Conservation (phyloP, 2,888 invertebrate species). For the Diplolepis rosae region DNA sequence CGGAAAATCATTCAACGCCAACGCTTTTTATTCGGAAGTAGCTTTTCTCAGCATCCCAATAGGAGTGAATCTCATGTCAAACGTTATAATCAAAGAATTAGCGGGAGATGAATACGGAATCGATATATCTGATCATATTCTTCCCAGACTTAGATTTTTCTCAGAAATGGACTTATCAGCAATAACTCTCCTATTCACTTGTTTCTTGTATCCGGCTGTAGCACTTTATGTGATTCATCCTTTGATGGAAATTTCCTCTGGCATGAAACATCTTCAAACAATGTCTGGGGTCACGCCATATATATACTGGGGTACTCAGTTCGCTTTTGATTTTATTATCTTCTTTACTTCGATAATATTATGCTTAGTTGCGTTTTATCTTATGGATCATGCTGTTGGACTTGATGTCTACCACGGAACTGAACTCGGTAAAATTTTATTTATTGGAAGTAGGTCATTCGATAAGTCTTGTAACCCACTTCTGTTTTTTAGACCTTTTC, state of each 20-base stretch:
- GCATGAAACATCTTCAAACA: conserved; percentile 79
- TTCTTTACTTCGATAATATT: conserved; percentile 51
- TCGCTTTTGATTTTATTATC: conserved; percentile 75
- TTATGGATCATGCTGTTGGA: background rate
- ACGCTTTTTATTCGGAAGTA: conserved; percentile 72
- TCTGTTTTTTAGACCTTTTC: too few species aligned
- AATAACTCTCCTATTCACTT: background rate
- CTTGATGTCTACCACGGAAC: background rate
- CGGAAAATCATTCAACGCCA: conserved; percentile 54
- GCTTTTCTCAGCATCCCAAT: conserved; percentile 75
- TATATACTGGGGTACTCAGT: conserved; percentile 78
- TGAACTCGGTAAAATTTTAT: conserved; percentile 10
- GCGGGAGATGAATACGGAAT: conserved; percentile 36
- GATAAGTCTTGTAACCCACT: too few species aligned
- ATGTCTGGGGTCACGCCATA: conserved; percentile 78
- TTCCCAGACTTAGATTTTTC: conserved; percentile 1
- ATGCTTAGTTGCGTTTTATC: background rate
- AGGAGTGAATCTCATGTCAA: conserved; percentile 72
- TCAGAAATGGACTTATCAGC: background rate
- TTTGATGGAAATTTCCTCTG: conserved; percentile 77
- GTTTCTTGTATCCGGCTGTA: conserved; percentile 63
- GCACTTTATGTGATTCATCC: conserved; percentile 77
- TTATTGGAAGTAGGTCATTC: too few species aligned
- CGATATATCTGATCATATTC: background rate
- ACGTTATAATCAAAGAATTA: conserved; percentile 59